phyloP scores from a whole-genome alignment of 2,797 vertebrate species.

The Phaenicophaeus curvirostris region DNA sequence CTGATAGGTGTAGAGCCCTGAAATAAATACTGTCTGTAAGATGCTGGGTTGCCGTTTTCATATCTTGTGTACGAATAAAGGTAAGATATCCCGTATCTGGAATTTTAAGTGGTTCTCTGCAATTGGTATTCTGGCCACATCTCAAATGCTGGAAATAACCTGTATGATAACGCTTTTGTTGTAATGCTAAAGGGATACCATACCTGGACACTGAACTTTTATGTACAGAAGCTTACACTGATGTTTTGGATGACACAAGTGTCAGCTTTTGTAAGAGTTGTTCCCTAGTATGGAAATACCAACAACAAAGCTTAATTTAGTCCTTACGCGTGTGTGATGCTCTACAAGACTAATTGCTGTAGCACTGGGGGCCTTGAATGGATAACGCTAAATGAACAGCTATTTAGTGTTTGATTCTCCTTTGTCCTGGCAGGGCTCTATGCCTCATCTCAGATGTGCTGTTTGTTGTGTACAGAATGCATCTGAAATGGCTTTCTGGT shows the following conservation, averaged over 20 bases:
- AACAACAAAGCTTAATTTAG: not conserved
- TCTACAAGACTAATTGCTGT: not conserved
- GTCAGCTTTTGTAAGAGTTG: not conserved
- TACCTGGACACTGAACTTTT: not conserved
- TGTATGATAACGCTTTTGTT: not conserved
- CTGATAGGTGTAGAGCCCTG: not conserved
- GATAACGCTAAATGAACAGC: not conserved
- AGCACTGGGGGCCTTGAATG: not conserved
- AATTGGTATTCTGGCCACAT: not conserved
- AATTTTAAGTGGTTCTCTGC: not conserved
- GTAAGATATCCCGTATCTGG: not conserved
- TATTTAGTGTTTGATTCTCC: not conserved
- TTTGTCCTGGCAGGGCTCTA: not conserved
- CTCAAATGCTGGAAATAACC: not conserved
- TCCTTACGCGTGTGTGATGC: not conserved
- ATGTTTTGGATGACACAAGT: not conserved
- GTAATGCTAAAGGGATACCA: not conserved
- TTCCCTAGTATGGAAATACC: not conserved
- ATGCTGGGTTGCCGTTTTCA: not conserved
- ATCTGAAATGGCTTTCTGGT: not conserved
- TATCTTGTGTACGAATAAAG: not conserved
- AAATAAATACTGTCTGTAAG: not conserved
- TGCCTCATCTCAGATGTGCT: not conserved
- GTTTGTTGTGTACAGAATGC: not conserved
- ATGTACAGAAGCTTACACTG: not conserved